A percentile compares a stretch with the other conserved stretches of the same genome.
Evolutionary conservation across 1,140 invertebrate genomes (phyloP).

Genomic region (Aphaenogaster ashmeadi): DNA sequence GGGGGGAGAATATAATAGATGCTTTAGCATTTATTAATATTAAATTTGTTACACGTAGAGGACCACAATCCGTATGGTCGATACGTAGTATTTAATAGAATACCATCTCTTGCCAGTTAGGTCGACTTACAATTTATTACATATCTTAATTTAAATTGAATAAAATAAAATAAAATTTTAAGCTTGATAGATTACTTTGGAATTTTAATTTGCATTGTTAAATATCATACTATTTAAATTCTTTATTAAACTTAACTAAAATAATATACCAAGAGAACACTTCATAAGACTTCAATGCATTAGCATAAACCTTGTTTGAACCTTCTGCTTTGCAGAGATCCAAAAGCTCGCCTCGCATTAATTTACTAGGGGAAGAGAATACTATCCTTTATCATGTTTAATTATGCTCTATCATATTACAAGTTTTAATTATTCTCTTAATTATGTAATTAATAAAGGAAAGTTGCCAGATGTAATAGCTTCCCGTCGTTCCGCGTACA

Average conservation of each 20-base stretch:
- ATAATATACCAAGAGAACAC: background rate
- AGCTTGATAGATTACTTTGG: background rate
- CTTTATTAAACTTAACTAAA: background rate
- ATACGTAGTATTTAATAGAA: too few species aligned
- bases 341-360: slow-evolving; percentile 8
- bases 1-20: too few species aligned
- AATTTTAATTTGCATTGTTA: background rate
- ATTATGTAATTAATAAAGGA: slow-evolving; percentile 38
- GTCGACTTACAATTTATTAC: too few species aligned
- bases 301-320: slow-evolving; percentile 26
- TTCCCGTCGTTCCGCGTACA: background rate
- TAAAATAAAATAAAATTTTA: background rate
- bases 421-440: slow-evolving; percentile 54
- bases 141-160: background rate
- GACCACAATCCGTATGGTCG: too few species aligned
- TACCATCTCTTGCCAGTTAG: too few species aligned
- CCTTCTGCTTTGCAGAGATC: background rate
- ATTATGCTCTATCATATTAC: slow-evolving; percentile 42
- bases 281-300: slow-evolving; percentile 8
- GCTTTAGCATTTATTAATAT: too few species aligned
- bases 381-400: slow-evolving; percentile 31
- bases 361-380: background rate
- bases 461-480: slow-evolving; percentile 21
- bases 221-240: background rate
- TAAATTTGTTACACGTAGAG: too few species aligned